A percentile compares a stretch with the other conserved stretches of the same genome.
Conservation (phyloP, 2,113 vertebrate genomes). For the Montifringilla adamsi region DNA sequence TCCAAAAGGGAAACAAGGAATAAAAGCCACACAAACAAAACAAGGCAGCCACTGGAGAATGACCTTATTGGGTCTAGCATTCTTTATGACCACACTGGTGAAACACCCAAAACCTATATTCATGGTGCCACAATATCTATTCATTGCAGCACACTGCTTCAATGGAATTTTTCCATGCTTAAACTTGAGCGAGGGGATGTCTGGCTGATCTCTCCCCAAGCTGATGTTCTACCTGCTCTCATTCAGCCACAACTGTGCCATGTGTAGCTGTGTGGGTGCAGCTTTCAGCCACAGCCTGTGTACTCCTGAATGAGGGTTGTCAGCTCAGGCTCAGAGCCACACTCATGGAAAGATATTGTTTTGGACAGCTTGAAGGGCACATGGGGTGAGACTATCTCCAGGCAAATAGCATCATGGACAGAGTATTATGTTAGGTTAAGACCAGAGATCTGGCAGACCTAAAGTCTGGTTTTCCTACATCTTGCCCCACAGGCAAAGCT, state of each 20-base stretch:
- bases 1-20: not conserved
- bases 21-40: not conserved
- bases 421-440: not conserved
- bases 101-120: not conserved
- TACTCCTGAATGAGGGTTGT: not conserved
- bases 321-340: not conserved
- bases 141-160: not conserved
- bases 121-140: accelerated
- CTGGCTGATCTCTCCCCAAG: not conserved
- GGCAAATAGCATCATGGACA: not conserved
- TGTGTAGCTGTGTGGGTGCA: not conserved
- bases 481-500: not conserved
- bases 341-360: not conserved
- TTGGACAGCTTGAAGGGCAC: not conserved
- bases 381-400: not conserved
- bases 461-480: not conserved
- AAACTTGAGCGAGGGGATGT: not conserved
- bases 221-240: not conserved
- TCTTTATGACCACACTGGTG: not conserved
- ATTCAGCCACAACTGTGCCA: not conserved
- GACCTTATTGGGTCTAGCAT: accelerated
- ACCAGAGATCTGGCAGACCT: not conserved
- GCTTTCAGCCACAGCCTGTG: not conserved
- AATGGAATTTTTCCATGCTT: not conserved
- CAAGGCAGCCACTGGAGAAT: not conserved